phyloP scores from a whole-genome alignment of 1,140 invertebrate genomes.

The Bombus sibiricus region DNA sequence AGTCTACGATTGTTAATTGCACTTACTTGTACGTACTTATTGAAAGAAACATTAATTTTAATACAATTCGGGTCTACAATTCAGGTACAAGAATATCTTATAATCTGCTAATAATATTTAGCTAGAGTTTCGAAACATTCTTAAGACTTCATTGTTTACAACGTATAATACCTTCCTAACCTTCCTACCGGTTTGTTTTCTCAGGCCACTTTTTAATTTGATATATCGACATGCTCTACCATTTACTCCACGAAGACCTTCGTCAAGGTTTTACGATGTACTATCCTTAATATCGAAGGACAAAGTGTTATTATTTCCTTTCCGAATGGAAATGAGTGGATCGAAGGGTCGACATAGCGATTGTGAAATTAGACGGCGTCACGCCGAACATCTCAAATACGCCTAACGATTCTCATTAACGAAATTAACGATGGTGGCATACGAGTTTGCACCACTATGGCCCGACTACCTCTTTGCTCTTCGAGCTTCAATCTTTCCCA shows the following conservation, averaged over 20 bases:
- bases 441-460: background rate
- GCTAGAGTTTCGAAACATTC: fast-evolving
- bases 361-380: constrained; percentile 10
- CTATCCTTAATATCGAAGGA: too few relatives aligned
- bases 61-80: fast-evolving
- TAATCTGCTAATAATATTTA: fast-evolving
- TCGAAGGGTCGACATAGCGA: background rate
- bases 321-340: too few relatives aligned
- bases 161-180: fast-evolving
- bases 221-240: fast-evolving
- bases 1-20: fast-evolving
- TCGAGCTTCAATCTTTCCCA: constrained; percentile 42
- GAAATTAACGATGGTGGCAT: constrained; percentile 21
- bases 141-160: fast-evolving
- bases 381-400: background rate
- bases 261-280: fast-evolving
- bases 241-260: too few relatives aligned
- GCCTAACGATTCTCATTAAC: constrained; percentile 48
- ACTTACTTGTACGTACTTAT: fast-evolving
- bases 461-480: constrained; percentile 19
- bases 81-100: fast-evolving
- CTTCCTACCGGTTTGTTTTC: fast-evolving
- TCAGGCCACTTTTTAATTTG: too few relatives aligned
- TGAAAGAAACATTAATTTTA: fast-evolving
- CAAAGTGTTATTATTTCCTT: too few relatives aligned